A percentile compares a stretch with the other conserved stretches of the same genome.
Conservation (phyloP, 2,888 invertebrate species). For the Pristionchus maxplancki region DNA sequence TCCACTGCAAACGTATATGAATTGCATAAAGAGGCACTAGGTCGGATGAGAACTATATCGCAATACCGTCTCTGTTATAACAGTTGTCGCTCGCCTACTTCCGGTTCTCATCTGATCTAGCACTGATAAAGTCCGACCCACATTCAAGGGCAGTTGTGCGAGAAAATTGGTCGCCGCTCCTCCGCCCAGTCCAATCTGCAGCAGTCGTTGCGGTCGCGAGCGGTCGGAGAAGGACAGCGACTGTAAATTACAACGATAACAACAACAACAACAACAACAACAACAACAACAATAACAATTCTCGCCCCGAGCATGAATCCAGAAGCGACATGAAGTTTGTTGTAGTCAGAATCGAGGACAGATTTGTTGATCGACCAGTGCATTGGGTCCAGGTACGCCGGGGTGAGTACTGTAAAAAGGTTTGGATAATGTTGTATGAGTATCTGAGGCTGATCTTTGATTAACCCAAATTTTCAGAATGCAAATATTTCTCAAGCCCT, state of each 20-base stretch:
- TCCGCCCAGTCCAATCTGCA: slow-evolving; percentile 47
- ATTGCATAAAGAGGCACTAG: no score
- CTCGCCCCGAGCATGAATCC: slow-evolving; percentile 46
- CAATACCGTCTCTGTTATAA: no score
- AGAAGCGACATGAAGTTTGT: slow-evolving; percentile 31
- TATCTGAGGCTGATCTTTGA: no score
- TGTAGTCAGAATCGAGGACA: slow-evolving; percentile 4
- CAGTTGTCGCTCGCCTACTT: no score
- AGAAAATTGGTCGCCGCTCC: slow-evolving; percentile 40
- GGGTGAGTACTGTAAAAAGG: slow-evolving; percentile 34
- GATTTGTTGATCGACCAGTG: slow-evolving; percentile 5
- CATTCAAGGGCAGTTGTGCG: slow-evolving; percentile 21
- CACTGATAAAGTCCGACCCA: no score
- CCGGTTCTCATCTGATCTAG: no score
- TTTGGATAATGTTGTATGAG: no score
- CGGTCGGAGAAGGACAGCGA: slow-evolving; percentile 6
- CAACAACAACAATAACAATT: not conserved
- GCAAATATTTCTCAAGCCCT: no score
- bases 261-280: no score
- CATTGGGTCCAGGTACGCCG: not conserved
- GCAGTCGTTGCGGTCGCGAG: not conserved
- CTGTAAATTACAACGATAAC: no score
- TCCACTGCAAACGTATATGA: no score
- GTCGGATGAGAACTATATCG: not conserved
- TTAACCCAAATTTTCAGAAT: no score